phyloP scores from a whole-genome alignment of 1,140 invertebrate species.

The Drosophila kohkoa region DNA sequence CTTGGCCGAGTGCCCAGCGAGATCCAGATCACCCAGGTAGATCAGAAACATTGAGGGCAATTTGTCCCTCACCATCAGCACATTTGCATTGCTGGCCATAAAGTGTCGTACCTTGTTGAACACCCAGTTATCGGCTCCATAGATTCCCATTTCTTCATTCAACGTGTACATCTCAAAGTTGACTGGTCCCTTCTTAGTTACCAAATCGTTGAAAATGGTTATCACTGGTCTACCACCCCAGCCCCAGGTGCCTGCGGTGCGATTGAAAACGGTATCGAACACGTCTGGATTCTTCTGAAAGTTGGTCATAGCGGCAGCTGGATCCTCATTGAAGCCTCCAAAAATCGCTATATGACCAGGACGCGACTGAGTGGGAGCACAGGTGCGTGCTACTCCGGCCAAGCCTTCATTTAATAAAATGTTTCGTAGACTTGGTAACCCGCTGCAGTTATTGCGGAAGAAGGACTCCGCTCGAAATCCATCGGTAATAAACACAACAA shows the following conservation, averaged over 20 bases:
- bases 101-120: conserved; percentile 92
- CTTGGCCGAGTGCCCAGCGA: conserved; percentile 95
- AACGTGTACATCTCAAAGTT: conserved; percentile 85
- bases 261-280: conserved; percentile 99
- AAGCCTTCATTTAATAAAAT: conserved; percentile 86
- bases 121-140: conserved; percentile 94
- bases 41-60: conserved; percentile 94
- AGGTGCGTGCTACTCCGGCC: conserved; percentile 95
- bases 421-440: conserved; percentile 53
- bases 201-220: conserved; percentile 88
- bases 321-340: conserved; percentile 98
- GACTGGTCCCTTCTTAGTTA: conserved; percentile 76
- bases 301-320: conserved; percentile 95
- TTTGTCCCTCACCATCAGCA: conserved; percentile 81
- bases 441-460: conserved; percentile 83
- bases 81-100: conserved; percentile 85
- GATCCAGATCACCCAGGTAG: conserved; percentile 96
- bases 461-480: conserved; percentile 94
- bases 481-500: conserved; percentile 95
- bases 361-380: conserved; percentile 97
- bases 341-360: conserved; percentile 98
- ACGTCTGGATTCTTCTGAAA: conserved; percentile 96
- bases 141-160: conserved; percentile 89
- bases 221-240: conserved; percentile 97
- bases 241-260: conserved; percentile 87